Conservation (phyloP, 1,140 invertebrate genomes). For the Dysdera silvatica region DNA sequence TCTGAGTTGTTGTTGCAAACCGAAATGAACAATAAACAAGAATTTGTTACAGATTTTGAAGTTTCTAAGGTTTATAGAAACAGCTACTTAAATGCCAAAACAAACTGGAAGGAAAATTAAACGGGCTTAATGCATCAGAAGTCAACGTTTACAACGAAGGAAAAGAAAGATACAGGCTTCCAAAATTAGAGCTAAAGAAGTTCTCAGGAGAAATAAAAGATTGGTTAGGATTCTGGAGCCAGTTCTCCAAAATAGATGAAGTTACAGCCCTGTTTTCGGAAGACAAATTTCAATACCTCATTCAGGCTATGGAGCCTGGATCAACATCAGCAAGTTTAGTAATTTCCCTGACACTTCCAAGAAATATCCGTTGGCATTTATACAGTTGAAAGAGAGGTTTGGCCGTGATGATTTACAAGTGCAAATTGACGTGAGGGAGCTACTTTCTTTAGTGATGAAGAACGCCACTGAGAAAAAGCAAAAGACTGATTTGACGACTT, state of each 20-base stretch:
- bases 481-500: not conserved
- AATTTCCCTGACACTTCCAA: not conserved
- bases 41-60: no score
- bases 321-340: not conserved
- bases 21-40: no score
- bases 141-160: no score
- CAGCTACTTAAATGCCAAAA: no score
- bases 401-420: not conserved
- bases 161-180: no score
- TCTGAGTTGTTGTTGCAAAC: no score
- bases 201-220: conserved; percentile 34
- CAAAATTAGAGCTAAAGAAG: conserved; percentile 34
- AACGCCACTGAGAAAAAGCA: not conserved
- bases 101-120: no score
- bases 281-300: conserved; percentile 37
- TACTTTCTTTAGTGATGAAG: not conserved
- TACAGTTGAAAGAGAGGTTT: not conserved
- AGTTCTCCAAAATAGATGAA: conserved; percentile 37
- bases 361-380: not conserved
- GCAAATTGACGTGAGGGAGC: not conserved
- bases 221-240: conserved; percentile 38
- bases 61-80: no score
- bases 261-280: conserved; percentile 27
- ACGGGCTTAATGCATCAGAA: no score
- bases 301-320: not conserved